Percentiles rank a stretch among this genome's conserved stretches.
These are phyloP conservation scores for Andrena hattorfiana DNA, from an alignment of 2,888 invertebrate species.

Conservation along the genomic window DNA sequence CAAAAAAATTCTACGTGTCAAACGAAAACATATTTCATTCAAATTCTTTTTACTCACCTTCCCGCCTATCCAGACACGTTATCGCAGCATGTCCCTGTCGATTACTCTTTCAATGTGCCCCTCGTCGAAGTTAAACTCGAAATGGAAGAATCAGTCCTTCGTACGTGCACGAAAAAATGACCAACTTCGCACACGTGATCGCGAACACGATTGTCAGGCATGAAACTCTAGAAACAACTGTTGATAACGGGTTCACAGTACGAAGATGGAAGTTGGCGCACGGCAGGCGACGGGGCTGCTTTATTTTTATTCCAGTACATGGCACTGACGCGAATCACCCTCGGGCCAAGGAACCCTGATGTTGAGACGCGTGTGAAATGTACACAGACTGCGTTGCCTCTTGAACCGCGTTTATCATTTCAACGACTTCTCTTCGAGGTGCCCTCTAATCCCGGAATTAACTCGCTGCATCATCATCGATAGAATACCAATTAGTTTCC, in stretches of 20 bases:
- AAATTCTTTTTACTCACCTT: conserved; percentile 21
- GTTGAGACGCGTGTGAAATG: conserved; percentile 15
- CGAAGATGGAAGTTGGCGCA: conserved; percentile 7
- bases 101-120: neutral
- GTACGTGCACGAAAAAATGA: neutral
- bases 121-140: neutral
- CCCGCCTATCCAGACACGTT: neutral
- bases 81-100: conserved; percentile 26
- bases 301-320: conserved; percentile 58
- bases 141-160: neutral
- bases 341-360: neutral
- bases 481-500: conserved; percentile 28
- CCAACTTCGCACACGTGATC: neutral
- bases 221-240: neutral
- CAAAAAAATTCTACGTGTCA: neutral
- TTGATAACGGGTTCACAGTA: conserved; percentile 9
- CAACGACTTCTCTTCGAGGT: conserved; percentile 19
- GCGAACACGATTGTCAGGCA: neutral
- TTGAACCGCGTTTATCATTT: conserved; percentile 45
- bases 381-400: conserved; percentile 17
- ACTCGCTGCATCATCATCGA: neutral
- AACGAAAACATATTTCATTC: neutral
- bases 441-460: conserved; percentile 32
- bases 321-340: conserved; percentile 22
- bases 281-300: conserved; percentile 11